A percentile compares a stretch with the other conserved stretches of the same genome.
Evolutionary conservation across 2,888 invertebrate species (phyloP).

Genomic region (Parnassius glacialis): DNA sequence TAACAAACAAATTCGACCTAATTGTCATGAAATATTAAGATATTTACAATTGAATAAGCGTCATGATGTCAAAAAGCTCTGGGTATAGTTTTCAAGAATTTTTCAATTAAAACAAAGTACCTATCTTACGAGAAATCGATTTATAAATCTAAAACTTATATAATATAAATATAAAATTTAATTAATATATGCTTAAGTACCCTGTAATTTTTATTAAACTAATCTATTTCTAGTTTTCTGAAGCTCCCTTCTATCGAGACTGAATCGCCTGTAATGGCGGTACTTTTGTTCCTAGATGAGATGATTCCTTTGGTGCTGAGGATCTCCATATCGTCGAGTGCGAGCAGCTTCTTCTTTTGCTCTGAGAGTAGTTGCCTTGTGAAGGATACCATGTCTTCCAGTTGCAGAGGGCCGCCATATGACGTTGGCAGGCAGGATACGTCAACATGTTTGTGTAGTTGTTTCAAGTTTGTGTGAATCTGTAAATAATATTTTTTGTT

Average conservation of each 20-base stretch:
- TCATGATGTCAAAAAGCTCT: too few relatives aligned
- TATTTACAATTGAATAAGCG: not conserved
- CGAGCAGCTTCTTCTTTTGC: conserved; percentile 81
- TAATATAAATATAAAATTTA: too few relatives aligned
- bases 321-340: conserved; percentile 84
- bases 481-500: conserved; percentile 45
- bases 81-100: too few relatives aligned
- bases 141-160: not conserved
- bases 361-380: conserved; percentile 83
- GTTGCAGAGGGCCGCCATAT: conserved; percentile 86
- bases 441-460: conserved; percentile 82
- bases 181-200: not conserved
- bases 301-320: conserved; percentile 81
- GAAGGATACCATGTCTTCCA: conserved; percentile 85
- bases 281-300: conserved; percentile 49
- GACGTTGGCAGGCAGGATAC: conserved; percentile 84
- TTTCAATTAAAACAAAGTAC: not conserved
- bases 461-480: conserved; percentile 81
- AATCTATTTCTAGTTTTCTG: conserved; percentile 86
- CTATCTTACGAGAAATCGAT: not conserved
- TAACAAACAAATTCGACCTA: not conserved
- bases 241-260: conserved; percentile 82
- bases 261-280: conserved; percentile 44
- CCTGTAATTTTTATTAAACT: conserved; percentile 31
- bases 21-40: not conserved